A percentile compares a stretch with the other conserved stretches of the same genome.
These are phyloP conservation scores for Cataglyphis albicans DNA, from an alignment of 2,888 invertebrate genomes.

Conservation along the genomic window DNA sequence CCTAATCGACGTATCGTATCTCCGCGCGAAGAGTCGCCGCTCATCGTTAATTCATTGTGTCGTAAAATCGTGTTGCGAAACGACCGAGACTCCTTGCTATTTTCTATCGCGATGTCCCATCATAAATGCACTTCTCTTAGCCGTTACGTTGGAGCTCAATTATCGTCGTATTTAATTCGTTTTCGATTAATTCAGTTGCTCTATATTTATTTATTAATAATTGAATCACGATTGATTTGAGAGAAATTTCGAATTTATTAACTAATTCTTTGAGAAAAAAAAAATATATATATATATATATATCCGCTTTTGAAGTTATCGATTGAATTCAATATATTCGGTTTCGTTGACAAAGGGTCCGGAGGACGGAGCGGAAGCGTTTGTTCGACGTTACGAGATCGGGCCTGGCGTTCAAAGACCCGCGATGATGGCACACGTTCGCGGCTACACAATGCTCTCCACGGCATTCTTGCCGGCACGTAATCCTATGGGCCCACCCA, in stretches of 20 bases:
- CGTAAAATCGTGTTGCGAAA: neutral
- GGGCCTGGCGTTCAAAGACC: slow-evolving; percentile 46
- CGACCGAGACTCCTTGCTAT: neutral
- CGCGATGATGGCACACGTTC: slow-evolving; percentile 60
- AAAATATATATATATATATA: neutral
- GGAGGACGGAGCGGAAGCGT: slow-evolving; percentile 60
- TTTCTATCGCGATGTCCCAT: neutral
- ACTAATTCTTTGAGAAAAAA: neutral
- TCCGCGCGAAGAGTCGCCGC: neutral
- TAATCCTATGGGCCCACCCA: slow-evolving; percentile 73
- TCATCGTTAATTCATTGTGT: slow-evolving; percentile 15
- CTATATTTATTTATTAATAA: neutral
- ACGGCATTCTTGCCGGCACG: slow-evolving; percentile 68
- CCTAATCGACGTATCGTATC: slow-evolving; percentile 34
- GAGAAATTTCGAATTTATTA: neutral
- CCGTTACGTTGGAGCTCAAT: neutral
- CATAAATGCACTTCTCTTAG: neutral
- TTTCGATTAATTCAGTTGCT: neutral
- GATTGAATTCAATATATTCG: neutral
- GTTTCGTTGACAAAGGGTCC: slow-evolving; percentile 7
- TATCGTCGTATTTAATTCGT: neutral
- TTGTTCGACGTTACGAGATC: slow-evolving; percentile 61
- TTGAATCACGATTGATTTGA: neutral
- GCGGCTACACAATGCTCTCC: slow-evolving; percentile 64
- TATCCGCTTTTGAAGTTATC: neutral